Evolutionary conservation across 2,888 invertebrate genomes (phyloP), one percentile per base, ranked within the genome.

Genomic region (Resseliella maxima): DNA sequence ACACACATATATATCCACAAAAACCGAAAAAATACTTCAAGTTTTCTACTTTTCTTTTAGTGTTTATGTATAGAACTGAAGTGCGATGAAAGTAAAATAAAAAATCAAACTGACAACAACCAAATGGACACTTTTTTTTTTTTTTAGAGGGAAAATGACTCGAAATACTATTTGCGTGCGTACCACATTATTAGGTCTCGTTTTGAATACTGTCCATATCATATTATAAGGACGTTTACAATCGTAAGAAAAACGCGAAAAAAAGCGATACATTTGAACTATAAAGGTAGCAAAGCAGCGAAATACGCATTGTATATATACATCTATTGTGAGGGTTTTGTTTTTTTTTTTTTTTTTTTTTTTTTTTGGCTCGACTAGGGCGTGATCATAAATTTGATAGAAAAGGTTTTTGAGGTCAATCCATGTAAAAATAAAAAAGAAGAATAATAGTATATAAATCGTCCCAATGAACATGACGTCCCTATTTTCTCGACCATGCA

Each of bases 211-310:
- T 83, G 83, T 27, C 83, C 38, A 83, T 41, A 83, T 41, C 83
- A 41, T n/a, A 41, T 83, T 38, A n/a, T 24, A 24, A 36, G 36
- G 83, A 83, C 41, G 41, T n/a, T 59, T 59, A 59, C 10, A 59
- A 24, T 59, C 59, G 59, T n/a, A 83, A 38, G 83, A 83, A 83
- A 83, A 83, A 72, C 72, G 72, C 72, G 72, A 72, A 72, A 72
- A n/a, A 72, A 72, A 15, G 31, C 72, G 72, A 72, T 72, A 72
- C 59, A 59, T 59, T 59, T n/a, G 59, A 59, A 72, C 31, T 18
- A 72, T 27, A 72, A 72, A 35, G 72, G 72, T 59, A 24, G 59
- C 18, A 59, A 59, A 27, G 27, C 31, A 72, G 31, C 72, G 15
- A 72, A 72, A 72, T 72, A 72, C 72, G 35, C 72, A 72, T 35